These are phyloP conservation scores for Sialis fuliginosa DNA, from an alignment of 2,888 invertebrate genomes.

Conservation along the genomic window DNA sequence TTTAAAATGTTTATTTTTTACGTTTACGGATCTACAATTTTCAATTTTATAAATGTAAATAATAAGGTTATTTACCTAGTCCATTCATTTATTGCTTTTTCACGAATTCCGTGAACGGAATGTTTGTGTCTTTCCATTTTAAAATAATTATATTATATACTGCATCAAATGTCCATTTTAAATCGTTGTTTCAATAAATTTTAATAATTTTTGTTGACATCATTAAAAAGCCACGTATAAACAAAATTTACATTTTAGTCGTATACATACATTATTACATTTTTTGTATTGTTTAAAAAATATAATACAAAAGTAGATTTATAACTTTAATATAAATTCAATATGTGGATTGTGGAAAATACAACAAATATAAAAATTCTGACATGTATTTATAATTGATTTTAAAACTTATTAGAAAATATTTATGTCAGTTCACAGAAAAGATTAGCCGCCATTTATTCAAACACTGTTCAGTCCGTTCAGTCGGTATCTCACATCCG, in stretches of 20 bases:
- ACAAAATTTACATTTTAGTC: background rate
- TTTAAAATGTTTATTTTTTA: background rate
- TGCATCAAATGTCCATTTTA: too few species aligned
- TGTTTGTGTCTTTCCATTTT: conserved; percentile 4
- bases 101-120: background rate
- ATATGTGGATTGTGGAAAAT: too few species aligned
- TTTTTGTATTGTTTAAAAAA: background rate
- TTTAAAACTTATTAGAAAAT: too few species aligned
- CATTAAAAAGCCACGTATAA: background rate
- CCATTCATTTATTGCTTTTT: conserved; percentile 1
- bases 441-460: too few species aligned
- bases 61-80: conserved; percentile 3
- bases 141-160: background rate
- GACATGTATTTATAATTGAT: too few species aligned
- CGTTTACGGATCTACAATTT: background rate
- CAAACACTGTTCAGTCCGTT: too few species aligned
- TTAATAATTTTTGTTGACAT: background rate
- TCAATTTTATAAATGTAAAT: background rate
- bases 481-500: too few species aligned
- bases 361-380: too few species aligned
- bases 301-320: too few species aligned
- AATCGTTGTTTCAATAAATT: background rate
- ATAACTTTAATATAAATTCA: too few species aligned
- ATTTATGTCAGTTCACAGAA: too few species aligned
- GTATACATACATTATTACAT: background rate